Conservation (phyloP, 1,140 invertebrate genomes). For the Hylaeus volcanicus region DNA sequence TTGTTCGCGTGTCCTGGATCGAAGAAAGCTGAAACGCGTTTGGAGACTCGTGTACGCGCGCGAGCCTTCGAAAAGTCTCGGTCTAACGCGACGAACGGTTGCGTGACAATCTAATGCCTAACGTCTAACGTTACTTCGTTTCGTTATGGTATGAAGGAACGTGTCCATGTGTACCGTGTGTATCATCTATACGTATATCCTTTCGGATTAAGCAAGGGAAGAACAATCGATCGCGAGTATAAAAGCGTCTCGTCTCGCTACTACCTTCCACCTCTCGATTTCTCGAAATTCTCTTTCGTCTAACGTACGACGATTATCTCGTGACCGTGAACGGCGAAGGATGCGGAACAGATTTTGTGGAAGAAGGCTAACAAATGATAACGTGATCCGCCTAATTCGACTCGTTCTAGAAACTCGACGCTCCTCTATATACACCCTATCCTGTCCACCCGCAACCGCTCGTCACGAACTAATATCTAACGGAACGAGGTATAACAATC, state of each 20-base stretch:
- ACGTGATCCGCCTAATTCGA: conserved; percentile 16
- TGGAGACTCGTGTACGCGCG: background rate
- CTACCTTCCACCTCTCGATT: no score
- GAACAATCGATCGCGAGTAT: conserved; percentile 71
- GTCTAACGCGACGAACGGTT: background rate
- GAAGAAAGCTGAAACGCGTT: background rate
- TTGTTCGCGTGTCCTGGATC: background rate
- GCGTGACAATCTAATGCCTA: background rate
- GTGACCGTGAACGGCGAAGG: background rate
- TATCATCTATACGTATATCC: background rate
- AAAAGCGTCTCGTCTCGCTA: conserved; percentile 65
- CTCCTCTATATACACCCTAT: background rate
- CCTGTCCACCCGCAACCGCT: conserved; percentile 7
- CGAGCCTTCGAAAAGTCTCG: background rate
- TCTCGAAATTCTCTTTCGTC: background rate
- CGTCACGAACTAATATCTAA: conserved; percentile 36
- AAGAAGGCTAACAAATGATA: conserved; percentile 17
- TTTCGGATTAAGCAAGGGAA: conserved; percentile 65
- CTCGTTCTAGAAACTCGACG: background rate
- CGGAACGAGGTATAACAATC: conserved; percentile 17
- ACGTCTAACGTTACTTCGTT: conserved; percentile 22
- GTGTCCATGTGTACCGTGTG: background rate
- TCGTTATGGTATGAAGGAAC: conserved; percentile 15
- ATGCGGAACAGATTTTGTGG: background rate
- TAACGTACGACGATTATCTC: conserved; percentile 46